Evolutionary conservation across 37 sponge, comb jelly and placozoan species (phyloP).

Genomic region (Ianthella basta): DNA sequence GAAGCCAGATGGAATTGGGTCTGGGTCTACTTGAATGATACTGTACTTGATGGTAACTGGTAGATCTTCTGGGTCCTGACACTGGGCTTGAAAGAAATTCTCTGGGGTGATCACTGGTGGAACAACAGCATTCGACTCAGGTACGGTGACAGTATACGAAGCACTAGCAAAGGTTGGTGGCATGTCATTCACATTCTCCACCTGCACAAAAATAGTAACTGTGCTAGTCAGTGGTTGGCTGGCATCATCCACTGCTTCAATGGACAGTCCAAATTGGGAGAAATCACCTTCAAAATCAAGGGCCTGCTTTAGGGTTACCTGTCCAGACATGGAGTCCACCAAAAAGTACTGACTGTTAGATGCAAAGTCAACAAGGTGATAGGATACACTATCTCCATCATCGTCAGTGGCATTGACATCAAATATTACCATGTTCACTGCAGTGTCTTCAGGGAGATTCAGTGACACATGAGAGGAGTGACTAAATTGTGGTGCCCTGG

Average conservation of each 20-base stretch:
- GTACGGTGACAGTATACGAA: constrained; percentile 8
- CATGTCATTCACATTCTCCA: constrained; percentile 37
- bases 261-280: not conserved
- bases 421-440: not conserved
- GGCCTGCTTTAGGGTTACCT: constrained; percentile 24
- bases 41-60: constrained; percentile 4
- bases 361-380: not conserved
- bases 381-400: constrained; percentile 29
- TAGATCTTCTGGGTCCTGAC: constrained; percentile 46
- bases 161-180: constrained; percentile 25
- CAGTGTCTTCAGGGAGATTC: not conserved
- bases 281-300: constrained; percentile 40
- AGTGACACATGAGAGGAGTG: not conserved
- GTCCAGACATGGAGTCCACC: constrained; percentile 41
- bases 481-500: constrained; percentile 28
- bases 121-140: constrained; percentile 12
- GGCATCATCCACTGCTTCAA: constrained; percentile 19
- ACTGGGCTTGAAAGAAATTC: constrained; percentile 45
- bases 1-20: constrained; percentile 12
- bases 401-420: constrained; percentile 61
- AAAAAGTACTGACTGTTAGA: not conserved
- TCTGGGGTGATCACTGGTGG: not conserved
- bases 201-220: constrained; percentile 26
- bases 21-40: not conserved
- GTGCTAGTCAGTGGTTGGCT: not conserved